Conservation (phyloP, 2,797 vertebrate species). For the Streptopelia turtur region DNA sequence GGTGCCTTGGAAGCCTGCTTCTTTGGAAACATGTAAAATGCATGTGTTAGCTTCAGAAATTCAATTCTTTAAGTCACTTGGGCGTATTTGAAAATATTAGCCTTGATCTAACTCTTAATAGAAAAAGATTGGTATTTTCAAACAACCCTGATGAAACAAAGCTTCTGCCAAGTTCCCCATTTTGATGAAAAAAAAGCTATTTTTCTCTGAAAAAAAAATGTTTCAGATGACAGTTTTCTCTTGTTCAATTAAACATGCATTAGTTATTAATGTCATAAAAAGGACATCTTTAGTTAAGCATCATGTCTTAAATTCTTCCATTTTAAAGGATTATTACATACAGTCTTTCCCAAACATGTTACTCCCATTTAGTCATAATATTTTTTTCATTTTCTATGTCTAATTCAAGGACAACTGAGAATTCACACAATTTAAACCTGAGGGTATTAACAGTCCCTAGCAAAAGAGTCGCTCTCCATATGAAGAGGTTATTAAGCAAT, state of each 20-base stretch:
- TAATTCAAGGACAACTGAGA: not conserved
- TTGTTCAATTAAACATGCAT: not conserved
- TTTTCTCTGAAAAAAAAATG: not conserved
- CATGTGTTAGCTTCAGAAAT: not conserved
- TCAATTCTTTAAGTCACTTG: not conserved
- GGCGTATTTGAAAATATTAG: not conserved
- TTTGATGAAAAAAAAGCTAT: not conserved
- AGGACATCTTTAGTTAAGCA: not conserved
- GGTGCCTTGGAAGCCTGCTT: not conserved
- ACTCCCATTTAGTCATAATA: not conserved
- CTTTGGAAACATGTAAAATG: not conserved
- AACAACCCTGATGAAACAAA: not conserved
- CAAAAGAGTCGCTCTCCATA: not conserved
- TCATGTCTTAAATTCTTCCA: not conserved
- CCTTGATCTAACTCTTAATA: not conserved
- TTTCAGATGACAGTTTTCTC: not conserved
- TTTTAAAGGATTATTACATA: not conserved
- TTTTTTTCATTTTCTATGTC: not conserved
- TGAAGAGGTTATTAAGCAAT: conserved; percentile 39
- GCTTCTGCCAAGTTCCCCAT: not conserved
- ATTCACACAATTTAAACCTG: not conserved
- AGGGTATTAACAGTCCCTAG: not conserved
- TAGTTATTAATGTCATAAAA: not conserved
- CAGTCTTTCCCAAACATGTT: not conserved
- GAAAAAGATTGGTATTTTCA: not conserved